Evolutionary conservation across 2,888 invertebrate genomes (phyloP).

Genomic region (Drosophila nigritarsus): DNA sequence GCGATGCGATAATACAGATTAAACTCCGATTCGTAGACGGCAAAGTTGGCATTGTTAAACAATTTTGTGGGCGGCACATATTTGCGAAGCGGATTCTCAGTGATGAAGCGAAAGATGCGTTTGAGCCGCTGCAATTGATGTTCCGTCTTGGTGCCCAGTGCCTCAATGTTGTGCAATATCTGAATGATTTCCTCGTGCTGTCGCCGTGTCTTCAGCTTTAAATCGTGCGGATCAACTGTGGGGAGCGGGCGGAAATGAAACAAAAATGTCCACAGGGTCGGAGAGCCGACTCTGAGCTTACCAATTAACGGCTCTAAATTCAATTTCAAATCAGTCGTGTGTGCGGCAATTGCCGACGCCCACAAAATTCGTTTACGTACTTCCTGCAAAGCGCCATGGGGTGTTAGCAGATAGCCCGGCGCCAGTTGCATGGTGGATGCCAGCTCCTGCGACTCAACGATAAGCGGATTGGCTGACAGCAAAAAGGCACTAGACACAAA

Average conservation of each 20-base stretch:
- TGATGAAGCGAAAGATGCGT: slow-evolving; percentile 79
- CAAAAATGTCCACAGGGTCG: slow-evolving; percentile 31
- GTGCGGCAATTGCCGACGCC: slow-evolving; percentile 81
- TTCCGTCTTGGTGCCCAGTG: slow-evolving; percentile 71
- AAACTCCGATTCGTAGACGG: slow-evolving; percentile 83
- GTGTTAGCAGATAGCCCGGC: slow-evolving; percentile 83
- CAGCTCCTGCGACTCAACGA: slow-evolving; percentile 81
- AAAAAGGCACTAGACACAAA: slow-evolving; percentile 68
- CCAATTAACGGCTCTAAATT: slow-evolving; percentile 82
- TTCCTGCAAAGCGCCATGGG: slow-evolving; percentile 82
- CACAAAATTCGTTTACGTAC: slow-evolving; percentile 82
- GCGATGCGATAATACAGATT: slow-evolving; percentile 85
- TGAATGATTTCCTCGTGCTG: slow-evolving; percentile 82
- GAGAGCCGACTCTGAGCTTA: slow-evolving; percentile 58
- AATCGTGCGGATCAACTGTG: slow-evolving; percentile 77
- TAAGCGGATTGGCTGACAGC: slow-evolving; percentile 82
- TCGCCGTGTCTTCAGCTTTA: slow-evolving; percentile 69
- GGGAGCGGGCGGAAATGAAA: slow-evolving; percentile 58
- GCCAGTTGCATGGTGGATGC: slow-evolving; percentile 81
- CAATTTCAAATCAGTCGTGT: slow-evolving; percentile 81
- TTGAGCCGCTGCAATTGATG: slow-evolving; percentile 71
- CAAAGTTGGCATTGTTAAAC: slow-evolving; percentile 80
- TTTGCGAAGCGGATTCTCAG: slow-evolving; percentile 81
- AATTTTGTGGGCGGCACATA: slow-evolving; percentile 79
- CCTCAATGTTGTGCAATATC: slow-evolving; percentile 81